Percentiles rank a stretch among this genome's conserved stretches.
Conservation (phyloP, 1,140 invertebrate genomes). For the Macrostomum lignano region DNA sequence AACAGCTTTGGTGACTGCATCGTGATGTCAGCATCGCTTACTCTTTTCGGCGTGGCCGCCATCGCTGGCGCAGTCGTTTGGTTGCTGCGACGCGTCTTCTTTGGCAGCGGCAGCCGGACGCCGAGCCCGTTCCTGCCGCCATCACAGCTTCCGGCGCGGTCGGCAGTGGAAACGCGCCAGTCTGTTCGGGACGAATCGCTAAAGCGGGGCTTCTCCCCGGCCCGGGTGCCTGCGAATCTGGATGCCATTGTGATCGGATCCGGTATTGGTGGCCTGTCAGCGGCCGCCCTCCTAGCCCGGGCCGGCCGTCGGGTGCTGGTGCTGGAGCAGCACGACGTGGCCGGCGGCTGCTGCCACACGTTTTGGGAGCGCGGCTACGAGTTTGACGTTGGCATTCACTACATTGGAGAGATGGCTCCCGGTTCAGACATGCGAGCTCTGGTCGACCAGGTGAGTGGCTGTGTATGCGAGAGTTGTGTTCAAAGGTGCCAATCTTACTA, state of each 20-base stretch:
- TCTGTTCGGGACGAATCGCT: too few relatives aligned
- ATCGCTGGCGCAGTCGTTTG: too few relatives aligned
- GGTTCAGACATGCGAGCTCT: slow-evolving; percentile 13
- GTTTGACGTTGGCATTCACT: slow-evolving; percentile 22
- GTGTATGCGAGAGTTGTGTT: too few relatives aligned
- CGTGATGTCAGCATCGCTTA: slow-evolving; percentile 6
- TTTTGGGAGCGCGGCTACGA: slow-evolving; percentile 24
- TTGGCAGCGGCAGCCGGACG: too few relatives aligned
- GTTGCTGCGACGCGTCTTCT: too few relatives aligned
- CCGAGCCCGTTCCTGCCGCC: too few relatives aligned
- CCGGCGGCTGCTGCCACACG: slow-evolving; percentile 19
- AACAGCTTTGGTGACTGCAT: slow-evolving; percentile 6
- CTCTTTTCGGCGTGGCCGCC: slow-evolving; percentile 6
- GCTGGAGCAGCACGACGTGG: slow-evolving; percentile 26
- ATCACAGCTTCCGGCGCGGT: too few relatives aligned
- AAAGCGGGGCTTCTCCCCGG: slow-evolving; percentile 12
- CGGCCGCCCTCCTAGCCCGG: slow-evolving; percentile 17
- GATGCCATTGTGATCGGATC: slow-evolving; percentile 27
- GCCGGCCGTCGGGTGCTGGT: slow-evolving; percentile 23
- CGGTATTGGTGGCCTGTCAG: slow-evolving; percentile 21
- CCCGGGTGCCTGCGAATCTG: slow-evolving; percentile 14
- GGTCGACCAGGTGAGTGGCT: too few relatives aligned
- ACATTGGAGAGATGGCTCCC: slow-evolving; percentile 21
- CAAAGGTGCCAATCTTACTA: too few relatives aligned
- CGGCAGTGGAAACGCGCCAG: too few relatives aligned